Evolutionary conservation across 2,888 invertebrate species (phyloP).

Genomic region (Mellilla xanthometata): DNA sequence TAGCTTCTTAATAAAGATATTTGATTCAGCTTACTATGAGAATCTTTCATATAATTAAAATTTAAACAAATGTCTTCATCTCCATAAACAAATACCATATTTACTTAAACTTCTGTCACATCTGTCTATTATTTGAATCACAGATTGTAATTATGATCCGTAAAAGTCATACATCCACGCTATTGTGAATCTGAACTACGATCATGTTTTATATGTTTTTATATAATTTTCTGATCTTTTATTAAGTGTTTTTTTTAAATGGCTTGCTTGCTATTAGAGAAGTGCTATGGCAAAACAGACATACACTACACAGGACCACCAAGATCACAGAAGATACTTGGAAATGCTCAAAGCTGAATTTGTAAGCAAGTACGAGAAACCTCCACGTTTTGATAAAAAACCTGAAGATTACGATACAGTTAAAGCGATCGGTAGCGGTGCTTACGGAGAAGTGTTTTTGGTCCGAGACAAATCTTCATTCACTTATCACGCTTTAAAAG

Average conservation of each 20-base stretch:
- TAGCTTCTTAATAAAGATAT: too few relatives aligned
- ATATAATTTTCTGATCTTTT: conserved; percentile 39
- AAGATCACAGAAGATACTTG: conserved; percentile 60
- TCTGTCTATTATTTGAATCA: too few relatives aligned
- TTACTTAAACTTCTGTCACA: too few relatives aligned
- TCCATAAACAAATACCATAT: too few relatives aligned
- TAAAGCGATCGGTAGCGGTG: conserved; percentile 92
- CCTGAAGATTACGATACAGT: conserved; percentile 86
- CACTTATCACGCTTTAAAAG: conserved; percentile 93
- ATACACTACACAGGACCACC: conserved; percentile 55
- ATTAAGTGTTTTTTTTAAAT: conserved; percentile 45
- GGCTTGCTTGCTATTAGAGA: conserved; percentile 36
- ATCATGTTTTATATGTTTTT: conserved; percentile 36
- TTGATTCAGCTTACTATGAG: too few relatives aligned
- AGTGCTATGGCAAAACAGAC: conserved; percentile 55
- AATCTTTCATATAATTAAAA: too few relatives aligned
- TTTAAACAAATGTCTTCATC: too few relatives aligned
- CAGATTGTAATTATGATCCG: too few relatives aligned
- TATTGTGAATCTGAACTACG: not conserved
- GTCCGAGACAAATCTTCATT: conserved; percentile 84
- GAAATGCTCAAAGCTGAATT: conserved; percentile 65
- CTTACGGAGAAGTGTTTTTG: conserved; percentile 93
- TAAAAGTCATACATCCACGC: too few relatives aligned
- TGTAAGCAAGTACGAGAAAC: conserved; percentile 41
- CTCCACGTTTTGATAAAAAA: conserved; percentile 34